Conservation (phyloP, 1,140 invertebrate species). For the Drosophila dunni region DNA sequence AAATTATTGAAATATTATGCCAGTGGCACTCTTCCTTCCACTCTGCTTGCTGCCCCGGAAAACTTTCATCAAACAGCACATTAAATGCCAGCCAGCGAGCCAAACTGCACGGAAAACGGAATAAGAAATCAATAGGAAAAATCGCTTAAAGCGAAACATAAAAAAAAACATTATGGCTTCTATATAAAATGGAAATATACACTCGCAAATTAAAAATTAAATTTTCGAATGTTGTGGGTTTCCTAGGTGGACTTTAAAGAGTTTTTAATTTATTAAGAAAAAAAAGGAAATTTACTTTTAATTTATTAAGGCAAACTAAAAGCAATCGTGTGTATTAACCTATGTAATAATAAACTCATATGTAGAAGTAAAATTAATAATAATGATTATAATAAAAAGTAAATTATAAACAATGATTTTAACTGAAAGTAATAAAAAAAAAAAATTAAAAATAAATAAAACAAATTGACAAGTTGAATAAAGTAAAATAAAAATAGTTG, state of each 20-base stretch:
- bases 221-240: neutral
- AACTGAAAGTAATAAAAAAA: no score
- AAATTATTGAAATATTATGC: slow-evolving; percentile 56
- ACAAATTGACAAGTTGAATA: no score
- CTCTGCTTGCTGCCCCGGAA: slow-evolving; percentile 1
- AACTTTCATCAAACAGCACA: slow-evolving; percentile 31
- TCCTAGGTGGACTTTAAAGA: no score
- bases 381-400: no score
- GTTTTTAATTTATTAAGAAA: neutral
- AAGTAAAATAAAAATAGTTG: no score
- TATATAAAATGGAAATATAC: slow-evolving; percentile 8
- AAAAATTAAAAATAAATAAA: no score
- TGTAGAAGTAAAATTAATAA: no score
- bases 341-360: no score
- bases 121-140: slow-evolving; percentile 16
- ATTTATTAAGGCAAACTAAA: no score
- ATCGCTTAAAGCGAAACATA: slow-evolving; percentile 15
- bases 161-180: slow-evolving; percentile 17
- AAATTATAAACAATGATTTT: no score
- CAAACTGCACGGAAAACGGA: neutral
- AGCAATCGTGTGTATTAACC: no score
- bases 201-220: slow-evolving; percentile 4
- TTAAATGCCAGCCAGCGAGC: slow-evolving; percentile 6
- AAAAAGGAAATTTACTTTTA: neutral
- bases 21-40: neutral